A percentile compares a stretch with the other conserved stretches of the same genome.
Evolutionary conservation across 2,888 invertebrate species (phyloP).

Genomic region (Drosophila atroscutellata): DNA sequence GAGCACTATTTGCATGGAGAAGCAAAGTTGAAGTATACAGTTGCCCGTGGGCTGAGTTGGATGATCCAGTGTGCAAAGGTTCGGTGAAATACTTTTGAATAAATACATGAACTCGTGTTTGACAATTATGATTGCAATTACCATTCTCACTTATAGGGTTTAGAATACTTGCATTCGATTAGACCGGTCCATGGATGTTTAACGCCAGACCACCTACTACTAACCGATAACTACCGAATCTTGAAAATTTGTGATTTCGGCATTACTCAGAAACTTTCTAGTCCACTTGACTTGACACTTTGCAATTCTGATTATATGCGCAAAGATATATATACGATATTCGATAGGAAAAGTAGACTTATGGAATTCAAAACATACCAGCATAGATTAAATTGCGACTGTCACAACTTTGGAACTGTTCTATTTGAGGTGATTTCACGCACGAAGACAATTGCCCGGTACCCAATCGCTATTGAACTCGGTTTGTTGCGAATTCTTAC

Average conservation of each 20-base stretch:
- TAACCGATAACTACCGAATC: neutral
- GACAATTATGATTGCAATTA: neutral
- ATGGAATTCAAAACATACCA: no score
- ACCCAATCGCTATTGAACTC: no score
- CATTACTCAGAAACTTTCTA: neutral
- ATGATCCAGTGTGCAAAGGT: slow-evolving; percentile 19
- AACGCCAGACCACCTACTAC: neutral
- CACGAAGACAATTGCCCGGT: neutral
- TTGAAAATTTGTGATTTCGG: slow-evolving; percentile 4
- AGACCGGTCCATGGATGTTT: neutral
- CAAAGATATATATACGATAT: neutral
- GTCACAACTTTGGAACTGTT: slow-evolving; percentile 1
- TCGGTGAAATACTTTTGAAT: neutral
- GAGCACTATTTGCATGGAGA: slow-evolving; percentile 7
- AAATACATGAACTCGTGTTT: neutral
- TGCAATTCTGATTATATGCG: neutral
- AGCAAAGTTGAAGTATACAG: neutral
- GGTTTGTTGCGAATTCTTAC: no score
- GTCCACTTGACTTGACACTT: neutral
- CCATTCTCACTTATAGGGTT: slow-evolving; percentile 12
- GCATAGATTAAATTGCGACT: neutral
- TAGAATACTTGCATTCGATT: neutral
- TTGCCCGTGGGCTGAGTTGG: slow-evolving; percentile 1
- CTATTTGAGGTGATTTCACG: slow-evolving; percentile 6
- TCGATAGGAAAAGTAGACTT: rapidly evolving